phyloP scores from a whole-genome alignment of 2,113 vertebrate species.

The Malaclemys terrapin region DNA sequence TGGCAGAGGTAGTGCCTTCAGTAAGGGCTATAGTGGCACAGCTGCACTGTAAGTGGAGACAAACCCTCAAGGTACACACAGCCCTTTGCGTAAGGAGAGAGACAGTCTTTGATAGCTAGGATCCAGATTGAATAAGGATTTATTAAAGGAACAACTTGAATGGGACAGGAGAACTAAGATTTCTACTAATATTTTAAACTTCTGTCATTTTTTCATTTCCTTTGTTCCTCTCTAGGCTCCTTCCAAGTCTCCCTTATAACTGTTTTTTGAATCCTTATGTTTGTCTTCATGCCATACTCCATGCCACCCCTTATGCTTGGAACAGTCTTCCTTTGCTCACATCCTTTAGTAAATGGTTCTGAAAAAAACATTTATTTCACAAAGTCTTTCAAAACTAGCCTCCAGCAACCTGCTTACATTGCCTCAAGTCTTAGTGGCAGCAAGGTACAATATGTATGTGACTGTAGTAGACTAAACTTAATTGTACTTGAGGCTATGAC shows the following conservation, averaged over 20 bases:
- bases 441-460: neutral
- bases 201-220: too few relatives aligned
- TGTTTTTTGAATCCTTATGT: neutral
- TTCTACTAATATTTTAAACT: neutral
- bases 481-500: neutral
- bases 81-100: neutral
- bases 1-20: too few relatives aligned
- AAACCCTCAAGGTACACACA: neutral
- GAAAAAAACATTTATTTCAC: neutral
- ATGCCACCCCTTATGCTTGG: neutral
- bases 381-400: neutral
- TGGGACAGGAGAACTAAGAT: neutral
- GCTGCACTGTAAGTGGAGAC: too few relatives aligned
- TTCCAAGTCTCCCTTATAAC: neutral
- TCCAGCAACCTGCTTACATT: neutral
- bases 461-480: neutral
- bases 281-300: neutral
- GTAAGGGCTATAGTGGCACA: too few relatives aligned
- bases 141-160: neutral
- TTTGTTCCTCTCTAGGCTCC: too few relatives aligned
- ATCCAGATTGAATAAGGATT: neutral
- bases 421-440: neutral
- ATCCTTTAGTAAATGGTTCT: neutral
- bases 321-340: neutral
- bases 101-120: accelerated